These are phyloP conservation scores for Megaceryle maxima DNA, from an alignment of 2,113 vertebrate genomes.

Conservation along the genomic window DNA sequence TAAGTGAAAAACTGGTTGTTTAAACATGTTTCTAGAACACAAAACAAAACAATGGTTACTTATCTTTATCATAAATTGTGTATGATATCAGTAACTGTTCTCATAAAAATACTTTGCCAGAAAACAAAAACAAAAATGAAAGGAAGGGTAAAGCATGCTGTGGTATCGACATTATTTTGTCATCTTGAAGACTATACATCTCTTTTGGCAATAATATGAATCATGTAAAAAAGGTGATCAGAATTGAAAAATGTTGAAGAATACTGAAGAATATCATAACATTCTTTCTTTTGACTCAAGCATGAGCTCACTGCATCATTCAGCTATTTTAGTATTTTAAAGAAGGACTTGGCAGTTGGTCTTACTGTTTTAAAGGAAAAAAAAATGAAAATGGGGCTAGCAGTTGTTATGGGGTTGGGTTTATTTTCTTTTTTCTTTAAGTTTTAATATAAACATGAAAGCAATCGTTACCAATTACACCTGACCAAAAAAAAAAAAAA, in stretches of 20 bases:
- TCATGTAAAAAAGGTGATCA: neutral
- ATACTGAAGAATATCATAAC: neutral
- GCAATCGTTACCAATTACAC: neutral
- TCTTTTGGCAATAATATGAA: neutral
- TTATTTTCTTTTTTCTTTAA: neutral
- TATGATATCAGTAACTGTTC: neutral
- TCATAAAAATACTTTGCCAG: neutral
- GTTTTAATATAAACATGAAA: neutral
- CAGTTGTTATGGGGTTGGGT: accelerated
- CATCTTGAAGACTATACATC: neutral
- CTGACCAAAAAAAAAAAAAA: neutral
- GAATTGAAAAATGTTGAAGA: neutral
- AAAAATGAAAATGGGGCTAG: neutral
- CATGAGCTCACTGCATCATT: neutral
- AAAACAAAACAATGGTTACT: neutral
- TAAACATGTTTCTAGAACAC: neutral
- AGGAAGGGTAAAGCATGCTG: neutral
- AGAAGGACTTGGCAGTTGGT: neutral
- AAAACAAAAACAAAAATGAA: neutral
- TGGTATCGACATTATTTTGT: neutral
- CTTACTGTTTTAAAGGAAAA: neutral
- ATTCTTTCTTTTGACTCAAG: neutral
- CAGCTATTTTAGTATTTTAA: neutral
- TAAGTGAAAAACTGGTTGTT: neutral
- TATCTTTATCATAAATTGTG: neutral